A percentile compares a stretch with the other conserved stretches of the same genome.
Conservation (phyloP, 2,113 vertebrate species). For the Nestor notabilis region DNA sequence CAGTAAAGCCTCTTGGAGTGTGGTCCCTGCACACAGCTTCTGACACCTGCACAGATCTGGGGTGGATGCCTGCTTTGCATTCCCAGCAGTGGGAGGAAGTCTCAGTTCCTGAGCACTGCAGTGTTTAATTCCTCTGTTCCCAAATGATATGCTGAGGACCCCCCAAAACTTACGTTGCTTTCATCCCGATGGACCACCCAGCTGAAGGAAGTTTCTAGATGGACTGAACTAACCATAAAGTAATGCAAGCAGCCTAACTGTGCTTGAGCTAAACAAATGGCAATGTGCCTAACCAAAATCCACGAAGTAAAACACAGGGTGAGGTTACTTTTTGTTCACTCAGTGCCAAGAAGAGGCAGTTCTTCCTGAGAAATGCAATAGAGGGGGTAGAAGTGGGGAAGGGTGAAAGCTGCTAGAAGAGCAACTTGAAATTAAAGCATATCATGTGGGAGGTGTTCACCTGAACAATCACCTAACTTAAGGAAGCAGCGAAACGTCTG, state of each 20-base stretch:
- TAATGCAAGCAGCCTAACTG: neutral
- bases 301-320: neutral
- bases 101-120: neutral
- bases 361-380: neutral
- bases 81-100: neutral
- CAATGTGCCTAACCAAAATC: conserved; percentile 13
- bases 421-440: neutral
- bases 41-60: rapidly evolving
- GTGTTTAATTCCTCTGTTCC: neutral
- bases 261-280: neutral
- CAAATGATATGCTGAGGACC: neutral
- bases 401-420: neutral
- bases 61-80: rapidly evolving
- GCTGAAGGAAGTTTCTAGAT: neutral
- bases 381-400: neutral
- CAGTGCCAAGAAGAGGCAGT: neutral
- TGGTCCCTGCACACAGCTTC: neutral
- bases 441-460: neutral
- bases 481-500: neutral
- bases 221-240: neutral
- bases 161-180: neutral
- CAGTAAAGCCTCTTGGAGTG: neutral
- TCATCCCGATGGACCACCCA: conserved; percentile 29
- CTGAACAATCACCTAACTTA: neutral
- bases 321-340: neutral